Conservation (phyloP, 35 echinoderm and acorn worm species). For the Hemicentrotus pulcherrimus region DNA sequence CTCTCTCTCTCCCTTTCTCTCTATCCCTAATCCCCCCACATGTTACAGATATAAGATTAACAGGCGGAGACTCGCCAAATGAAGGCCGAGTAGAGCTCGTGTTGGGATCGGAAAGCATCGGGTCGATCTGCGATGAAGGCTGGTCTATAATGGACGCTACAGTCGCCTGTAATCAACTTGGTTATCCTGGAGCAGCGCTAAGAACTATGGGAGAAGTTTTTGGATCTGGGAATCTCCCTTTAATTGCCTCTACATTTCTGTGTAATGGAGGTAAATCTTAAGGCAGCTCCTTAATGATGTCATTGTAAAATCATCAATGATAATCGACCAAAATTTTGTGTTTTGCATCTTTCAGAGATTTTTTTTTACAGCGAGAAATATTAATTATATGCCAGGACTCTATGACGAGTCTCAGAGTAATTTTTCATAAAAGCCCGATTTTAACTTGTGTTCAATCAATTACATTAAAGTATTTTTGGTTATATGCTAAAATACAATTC, state of each 20-base stretch:
- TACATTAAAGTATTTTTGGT: too few species aligned
- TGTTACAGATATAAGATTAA: neutral
- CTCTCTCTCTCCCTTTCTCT: neutral
- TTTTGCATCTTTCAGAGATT: too few species aligned
- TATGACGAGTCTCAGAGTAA: too few species aligned
- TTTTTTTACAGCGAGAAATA: too few species aligned
- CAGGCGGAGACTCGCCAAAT: neutral
- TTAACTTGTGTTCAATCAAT: too few species aligned
- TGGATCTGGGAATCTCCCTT: constrained; percentile 14
- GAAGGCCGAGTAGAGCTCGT: constrained; percentile 45
- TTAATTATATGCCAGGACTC: too few species aligned
- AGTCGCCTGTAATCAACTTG: constrained; percentile 15
- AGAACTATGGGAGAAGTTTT: constrained; percentile 9
- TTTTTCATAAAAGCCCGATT: too few species aligned
- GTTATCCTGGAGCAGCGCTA: constrained; percentile 32
- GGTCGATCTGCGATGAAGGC: neutral
- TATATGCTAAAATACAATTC: too few species aligned
- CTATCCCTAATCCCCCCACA: neutral
- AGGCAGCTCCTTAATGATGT: too few species aligned
- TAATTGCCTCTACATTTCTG: neutral
- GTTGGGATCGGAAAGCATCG: constrained; percentile 18
- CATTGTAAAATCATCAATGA: too few species aligned
- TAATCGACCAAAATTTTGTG: too few species aligned
- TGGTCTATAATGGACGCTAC: constrained; percentile 45
- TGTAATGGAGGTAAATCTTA: constrained; percentile 34